Conservation (phyloP, 2,888 invertebrate species). For the Gastrophysa polygoni region DNA sequence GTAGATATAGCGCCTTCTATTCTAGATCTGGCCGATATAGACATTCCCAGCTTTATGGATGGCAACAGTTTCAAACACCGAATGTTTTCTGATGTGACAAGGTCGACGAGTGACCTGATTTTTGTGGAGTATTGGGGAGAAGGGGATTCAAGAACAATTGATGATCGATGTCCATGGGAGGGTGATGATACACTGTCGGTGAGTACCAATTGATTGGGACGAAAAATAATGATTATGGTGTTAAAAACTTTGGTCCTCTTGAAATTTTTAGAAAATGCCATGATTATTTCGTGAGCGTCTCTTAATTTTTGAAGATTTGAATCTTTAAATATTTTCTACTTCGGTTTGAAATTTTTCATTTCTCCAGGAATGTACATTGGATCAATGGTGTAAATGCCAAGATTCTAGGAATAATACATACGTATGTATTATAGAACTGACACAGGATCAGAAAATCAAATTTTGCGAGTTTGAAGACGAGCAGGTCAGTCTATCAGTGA, state of each 20-base stretch:
- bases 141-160: conserved; percentile 63
- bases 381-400: conserved; percentile 82
- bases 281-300: too few species aligned
- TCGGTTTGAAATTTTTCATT: conserved; percentile 8
- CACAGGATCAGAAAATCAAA: conserved; percentile 62
- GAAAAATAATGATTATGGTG: not conserved
- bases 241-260: too few species aligned
- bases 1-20: conserved; percentile 89
- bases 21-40: conserved; percentile 70
- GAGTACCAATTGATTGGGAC: conserved; percentile 43
- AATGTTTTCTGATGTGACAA: conserved; percentile 27
- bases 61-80: conserved; percentile 47
- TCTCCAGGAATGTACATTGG: conserved; percentile 67
- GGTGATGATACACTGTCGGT: conserved; percentile 67
- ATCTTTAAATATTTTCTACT: too few species aligned
- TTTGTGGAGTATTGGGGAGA: conserved; percentile 87
- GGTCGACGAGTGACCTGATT: conserved; percentile 61
- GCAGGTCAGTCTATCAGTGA: too few species aligned
- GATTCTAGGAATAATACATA: conserved; percentile 86
- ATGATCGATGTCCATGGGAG: conserved; percentile 69
- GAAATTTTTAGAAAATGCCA: too few species aligned
- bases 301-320: too few species aligned
- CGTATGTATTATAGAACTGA: conserved; percentile 73
- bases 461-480: conserved; percentile 69
- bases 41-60: conserved; percentile 44